phyloP scores from a whole-genome alignment of 2,888 invertebrate species.

The Fabriciana adippe region DNA sequence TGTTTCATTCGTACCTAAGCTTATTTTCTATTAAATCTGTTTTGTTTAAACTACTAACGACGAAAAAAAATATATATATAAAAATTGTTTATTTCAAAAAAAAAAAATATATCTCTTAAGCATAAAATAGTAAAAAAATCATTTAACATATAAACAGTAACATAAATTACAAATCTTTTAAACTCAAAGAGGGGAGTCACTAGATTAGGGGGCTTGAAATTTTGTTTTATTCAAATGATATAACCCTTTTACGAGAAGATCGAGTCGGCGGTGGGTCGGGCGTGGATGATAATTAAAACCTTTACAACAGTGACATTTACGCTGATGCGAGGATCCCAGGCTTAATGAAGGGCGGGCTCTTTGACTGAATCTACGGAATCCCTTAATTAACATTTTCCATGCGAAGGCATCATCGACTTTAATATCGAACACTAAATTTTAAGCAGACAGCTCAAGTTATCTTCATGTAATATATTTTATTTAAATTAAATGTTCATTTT shows the following conservation, averaged over 20 bases:
- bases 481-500: conserved; percentile 21
- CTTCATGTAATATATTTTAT: conserved; percentile 28
- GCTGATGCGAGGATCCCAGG: conserved; percentile 65
- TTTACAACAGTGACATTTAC: conserved; percentile 73
- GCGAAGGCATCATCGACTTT: conserved; percentile 37
- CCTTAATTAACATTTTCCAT: conserved; percentile 50
- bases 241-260: conserved; percentile 56
- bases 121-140: too few species aligned
- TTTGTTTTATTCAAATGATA: conserved; percentile 53
- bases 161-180: not conserved
- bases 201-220: conserved; percentile 45
- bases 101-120: too few species aligned
- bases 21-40: too few species aligned
- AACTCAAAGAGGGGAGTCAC: conserved; percentile 40
- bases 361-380: conserved; percentile 53
- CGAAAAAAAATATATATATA: too few species aligned
- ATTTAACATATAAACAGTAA: too few species aligned
- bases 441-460: conserved; percentile 32
- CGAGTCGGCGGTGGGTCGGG: conserved; percentile 63
- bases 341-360: conserved; percentile 69
- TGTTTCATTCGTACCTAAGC: not conserved
- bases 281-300: conserved; percentile 70
- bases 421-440: conserved; percentile 42
- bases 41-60: too few species aligned
- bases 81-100: too few species aligned